Base-by-base conservation (phyloP, 2,797 vertebrate genomes). In the Hippoglossus hippoglossus region DNA sequence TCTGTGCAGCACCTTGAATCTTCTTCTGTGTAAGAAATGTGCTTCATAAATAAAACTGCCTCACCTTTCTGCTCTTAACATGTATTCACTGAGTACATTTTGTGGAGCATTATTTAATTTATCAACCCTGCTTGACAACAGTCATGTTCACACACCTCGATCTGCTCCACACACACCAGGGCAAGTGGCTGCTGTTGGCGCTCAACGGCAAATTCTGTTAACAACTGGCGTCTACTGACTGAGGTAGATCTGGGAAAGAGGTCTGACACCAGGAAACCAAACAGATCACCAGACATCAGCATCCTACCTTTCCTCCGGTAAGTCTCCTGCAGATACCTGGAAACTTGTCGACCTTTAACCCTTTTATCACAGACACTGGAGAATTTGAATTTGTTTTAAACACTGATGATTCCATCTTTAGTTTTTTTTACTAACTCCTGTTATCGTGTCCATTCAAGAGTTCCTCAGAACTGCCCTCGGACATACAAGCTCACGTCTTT, bases 241-340 rank as follows among this genome's bases (percentile, higher is more conserved):
- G 3, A 22, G 0, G 50, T 93, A 28, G 89, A 93, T 84, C 77
- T 93, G 71, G 92, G 91, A 41, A 69, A 0, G 12, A 80, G 93
- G 78, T 92, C 89, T 18, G 93, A 94, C 80, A 92, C 90, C 1
- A 9, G 28, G 15, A 0, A 82, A 50, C 86, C 91, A 46, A 92
- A 93, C 83, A 75, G 34, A 22, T 77, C 89, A 25, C 93, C 90
- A 25, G 78, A 77, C 3, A 49, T 81, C 13, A 78, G 59, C 51
- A 77, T 78, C 22, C 59, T 90, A 0, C 90, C 89, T 22, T 70
- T 70, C 13, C 57, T 93, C 25, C 56, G 88, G 90, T 92, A 54
- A 77, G 63, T 49, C 15, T 25, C 8, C 25, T 46, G 18, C 36
- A 10, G 19, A 39, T 5, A 6, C n/a, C 18, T 6, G 11, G 3